phyloP scores from a whole-genome alignment of 2,113 vertebrate species.

The Oplegnathus fasciatus region DNA sequence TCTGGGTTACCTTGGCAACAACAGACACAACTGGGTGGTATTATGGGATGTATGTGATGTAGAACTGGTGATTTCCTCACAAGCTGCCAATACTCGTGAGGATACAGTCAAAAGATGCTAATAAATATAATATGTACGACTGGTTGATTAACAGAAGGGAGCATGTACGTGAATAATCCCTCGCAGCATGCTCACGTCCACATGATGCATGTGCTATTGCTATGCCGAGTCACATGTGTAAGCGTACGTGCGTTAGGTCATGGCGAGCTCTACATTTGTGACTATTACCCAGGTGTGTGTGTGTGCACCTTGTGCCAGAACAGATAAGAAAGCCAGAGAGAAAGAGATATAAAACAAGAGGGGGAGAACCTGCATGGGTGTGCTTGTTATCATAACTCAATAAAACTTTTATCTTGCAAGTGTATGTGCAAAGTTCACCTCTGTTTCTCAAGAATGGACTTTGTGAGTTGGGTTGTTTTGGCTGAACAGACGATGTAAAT shows the following conservation, averaged over 20 bases:
- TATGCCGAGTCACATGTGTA: neutral
- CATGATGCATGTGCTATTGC: neutral
- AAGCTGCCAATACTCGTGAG: neutral
- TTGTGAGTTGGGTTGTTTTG: conserved; percentile 53
- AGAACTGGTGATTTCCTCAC: conserved; percentile 9
- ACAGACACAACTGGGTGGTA: conserved; percentile 55
- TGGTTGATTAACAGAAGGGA: neutral
- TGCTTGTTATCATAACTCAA: conserved; percentile 58
- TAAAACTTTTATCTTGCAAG: conserved; percentile 68
- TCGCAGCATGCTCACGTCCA: neutral
- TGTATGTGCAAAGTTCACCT: conserved; percentile 68
- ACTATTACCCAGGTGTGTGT: conserved; percentile 35
- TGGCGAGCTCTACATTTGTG: neutral
- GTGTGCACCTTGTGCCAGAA: conserved; percentile 45
- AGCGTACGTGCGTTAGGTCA: conserved; percentile 70
- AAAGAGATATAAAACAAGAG: conserved; percentile 47
- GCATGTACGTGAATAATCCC: conserved; percentile 3
- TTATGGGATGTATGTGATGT: conserved; percentile 46
- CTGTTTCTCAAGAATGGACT: conserved; percentile 53
- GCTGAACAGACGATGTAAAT: conserved; percentile 7
- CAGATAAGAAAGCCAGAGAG: conserved; percentile 54
- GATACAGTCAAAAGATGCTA: neutral
- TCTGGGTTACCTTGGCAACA: conserved; percentile 72
- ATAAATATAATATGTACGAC: neutral
- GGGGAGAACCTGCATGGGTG: conserved; percentile 8